Evolutionary conservation across 2,797 vertebrate genomes (phyloP).

Genomic region (Loriculus beryllinus): DNA sequence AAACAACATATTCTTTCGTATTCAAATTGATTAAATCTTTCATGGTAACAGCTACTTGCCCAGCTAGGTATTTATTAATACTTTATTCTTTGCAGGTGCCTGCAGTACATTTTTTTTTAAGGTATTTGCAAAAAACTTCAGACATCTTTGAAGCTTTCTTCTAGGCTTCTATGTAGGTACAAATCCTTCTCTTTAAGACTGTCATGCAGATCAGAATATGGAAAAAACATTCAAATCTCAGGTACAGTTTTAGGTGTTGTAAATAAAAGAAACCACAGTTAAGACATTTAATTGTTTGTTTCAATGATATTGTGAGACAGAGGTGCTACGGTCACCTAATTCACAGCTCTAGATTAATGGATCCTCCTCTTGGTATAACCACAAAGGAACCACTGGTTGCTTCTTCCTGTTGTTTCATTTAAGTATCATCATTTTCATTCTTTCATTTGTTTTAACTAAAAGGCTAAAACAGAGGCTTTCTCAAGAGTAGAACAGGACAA

Average conservation of each 20-base stretch:
- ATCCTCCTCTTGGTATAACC: not conserved
- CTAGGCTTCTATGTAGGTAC: accelerated
- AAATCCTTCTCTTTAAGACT: not conserved
- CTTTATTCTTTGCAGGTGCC: not conserved
- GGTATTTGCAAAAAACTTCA: not conserved
- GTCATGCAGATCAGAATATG: not conserved
- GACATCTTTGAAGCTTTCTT: not conserved
- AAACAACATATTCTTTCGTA: not conserved
- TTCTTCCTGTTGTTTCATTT: not conserved
- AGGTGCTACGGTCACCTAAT: not conserved
- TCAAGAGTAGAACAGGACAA: not conserved
- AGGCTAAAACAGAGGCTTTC: not conserved
- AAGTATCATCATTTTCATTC: not conserved
- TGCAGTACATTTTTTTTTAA: not conserved
- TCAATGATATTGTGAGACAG: not conserved
- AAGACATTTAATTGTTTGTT: not conserved
- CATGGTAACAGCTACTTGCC: not conserved
- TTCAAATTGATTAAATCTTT: not conserved
- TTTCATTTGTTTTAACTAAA: not conserved
- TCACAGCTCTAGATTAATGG: not conserved
- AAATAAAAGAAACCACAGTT: not conserved
- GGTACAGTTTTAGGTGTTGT: not conserved
- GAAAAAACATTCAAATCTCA: not conserved
- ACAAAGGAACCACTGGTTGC: not conserved
- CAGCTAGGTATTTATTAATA: not conserved